Evolutionary conservation across 2,888 invertebrate genomes (phyloP).

Genomic region (Anoplius nigerrimus): DNA sequence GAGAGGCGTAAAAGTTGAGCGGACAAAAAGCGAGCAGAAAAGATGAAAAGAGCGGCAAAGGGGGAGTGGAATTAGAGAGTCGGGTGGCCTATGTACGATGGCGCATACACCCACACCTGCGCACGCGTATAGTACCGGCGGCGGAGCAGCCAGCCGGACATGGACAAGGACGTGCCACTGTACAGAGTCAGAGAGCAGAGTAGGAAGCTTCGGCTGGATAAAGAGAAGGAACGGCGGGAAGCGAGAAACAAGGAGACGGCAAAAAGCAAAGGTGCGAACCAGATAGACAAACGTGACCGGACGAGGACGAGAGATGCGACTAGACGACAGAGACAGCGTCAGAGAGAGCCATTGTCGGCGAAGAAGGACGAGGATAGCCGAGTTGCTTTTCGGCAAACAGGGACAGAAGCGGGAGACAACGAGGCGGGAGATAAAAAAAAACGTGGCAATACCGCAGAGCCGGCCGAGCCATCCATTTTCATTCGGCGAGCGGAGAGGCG

Average conservation of each 20-base stretch:
- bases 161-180: too few species aligned
- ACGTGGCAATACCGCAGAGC: conserved; percentile 1
- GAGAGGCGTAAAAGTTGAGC: conserved; percentile 50
- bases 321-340: conserved; percentile 21
- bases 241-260: background rate
- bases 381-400: too few species aligned
- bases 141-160: too few species aligned
- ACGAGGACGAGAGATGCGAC: background rate
- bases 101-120: too few species aligned
- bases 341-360: too few species aligned
- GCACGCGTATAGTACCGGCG: too few species aligned
- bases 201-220: too few species aligned
- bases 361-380: too few species aligned
- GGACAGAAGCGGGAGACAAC: background rate
- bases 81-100: too few species aligned
- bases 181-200: too few species aligned
- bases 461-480: conserved; percentile 46
- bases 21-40: conserved; percentile 43
- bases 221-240: background rate
- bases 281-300: too few species aligned
- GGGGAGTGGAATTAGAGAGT: background rate
- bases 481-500: conserved; percentile 36
- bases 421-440: conserved; percentile 20
- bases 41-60: conserved; percentile 17
- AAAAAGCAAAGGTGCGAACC: background rate